phyloP scores from a whole-genome alignment of 2,888 invertebrate genomes.

The Caenorhabditis becei region DNA sequence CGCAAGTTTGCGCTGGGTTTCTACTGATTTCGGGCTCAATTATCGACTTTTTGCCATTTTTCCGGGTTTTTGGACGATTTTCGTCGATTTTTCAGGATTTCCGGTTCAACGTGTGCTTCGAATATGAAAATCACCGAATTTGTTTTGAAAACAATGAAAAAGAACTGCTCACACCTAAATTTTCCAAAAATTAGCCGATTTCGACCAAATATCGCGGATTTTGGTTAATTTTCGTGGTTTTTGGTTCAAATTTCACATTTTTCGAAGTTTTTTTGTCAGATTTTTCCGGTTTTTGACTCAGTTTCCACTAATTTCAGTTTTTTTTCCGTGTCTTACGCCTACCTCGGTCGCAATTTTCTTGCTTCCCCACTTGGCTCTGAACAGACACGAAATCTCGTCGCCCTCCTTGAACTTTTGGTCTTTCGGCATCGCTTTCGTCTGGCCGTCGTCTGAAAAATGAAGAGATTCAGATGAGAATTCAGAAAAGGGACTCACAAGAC shows the following conservation, averaged over 20 bases:
- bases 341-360: slow-evolving; percentile 86
- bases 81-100: too few species aligned
- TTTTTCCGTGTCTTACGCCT: background rate
- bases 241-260: too few species aligned
- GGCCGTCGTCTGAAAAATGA: slow-evolving; percentile 83
- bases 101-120: too few species aligned
- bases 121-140: too few species aligned
- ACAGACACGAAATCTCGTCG: slow-evolving; percentile 89
- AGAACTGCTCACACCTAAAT: too few species aligned
- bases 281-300: background rate
- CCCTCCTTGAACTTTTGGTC: slow-evolving; percentile 82
- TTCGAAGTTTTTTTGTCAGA: too few species aligned
- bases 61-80: too few species aligned
- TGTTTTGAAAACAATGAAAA: too few species aligned
- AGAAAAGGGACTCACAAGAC: slow-evolving; percentile 87
- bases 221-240: too few species aligned
- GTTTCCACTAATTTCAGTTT: background rate
- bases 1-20: too few species aligned
- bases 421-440: slow-evolving; percentile 82
- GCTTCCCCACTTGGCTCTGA: slow-evolving; percentile 89
- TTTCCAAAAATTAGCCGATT: background rate
- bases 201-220: background rate
- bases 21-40: too few species aligned
- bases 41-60: too few species aligned
- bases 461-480: slow-evolving; percentile 6